Conservation (phyloP, 2,888 invertebrate genomes). For the Subacronicta megacephala region DNA sequence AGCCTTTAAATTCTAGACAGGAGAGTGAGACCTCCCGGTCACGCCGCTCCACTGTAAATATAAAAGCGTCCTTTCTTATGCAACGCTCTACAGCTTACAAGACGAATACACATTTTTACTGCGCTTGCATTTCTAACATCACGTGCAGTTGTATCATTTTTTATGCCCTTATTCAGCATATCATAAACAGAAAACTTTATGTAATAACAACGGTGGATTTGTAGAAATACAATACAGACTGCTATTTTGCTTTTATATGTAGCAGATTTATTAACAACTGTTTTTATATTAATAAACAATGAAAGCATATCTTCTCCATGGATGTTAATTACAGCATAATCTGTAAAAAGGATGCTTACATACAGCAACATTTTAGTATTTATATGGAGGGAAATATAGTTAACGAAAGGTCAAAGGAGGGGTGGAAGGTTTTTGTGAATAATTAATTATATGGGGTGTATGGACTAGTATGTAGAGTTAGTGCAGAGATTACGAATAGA, state of each 20-base stretch:
- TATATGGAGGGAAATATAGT: no score
- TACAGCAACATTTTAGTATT: no score
- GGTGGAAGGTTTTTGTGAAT: no score
- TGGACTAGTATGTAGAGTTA: no score
- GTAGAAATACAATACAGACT: conserved; percentile 25
- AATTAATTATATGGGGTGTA: no score
- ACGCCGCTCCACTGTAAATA: conserved; percentile 62
- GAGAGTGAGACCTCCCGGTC: conserved; percentile 45
- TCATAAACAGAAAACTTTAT: conserved; percentile 37
- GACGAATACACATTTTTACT: conserved; percentile 66
- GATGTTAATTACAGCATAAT: no score
- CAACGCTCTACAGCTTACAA: conserved; percentile 59
- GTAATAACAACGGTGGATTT: conserved; percentile 13
- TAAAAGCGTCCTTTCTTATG: conserved; percentile 70
- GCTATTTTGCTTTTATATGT: neutral
- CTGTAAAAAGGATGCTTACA: no score
- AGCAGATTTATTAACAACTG: neutral
- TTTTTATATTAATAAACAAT: no score
- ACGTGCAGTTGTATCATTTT: conserved; percentile 63
- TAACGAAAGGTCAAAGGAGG: no score
- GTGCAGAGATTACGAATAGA: neutral
- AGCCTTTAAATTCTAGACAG: conserved; percentile 66
- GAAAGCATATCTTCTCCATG: no score
- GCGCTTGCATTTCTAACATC: conserved; percentile 66
- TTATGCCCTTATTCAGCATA: conserved; percentile 35